Conservation (phyloP, 2,797 vertebrate species). For the Clarias pachynema region DNA sequence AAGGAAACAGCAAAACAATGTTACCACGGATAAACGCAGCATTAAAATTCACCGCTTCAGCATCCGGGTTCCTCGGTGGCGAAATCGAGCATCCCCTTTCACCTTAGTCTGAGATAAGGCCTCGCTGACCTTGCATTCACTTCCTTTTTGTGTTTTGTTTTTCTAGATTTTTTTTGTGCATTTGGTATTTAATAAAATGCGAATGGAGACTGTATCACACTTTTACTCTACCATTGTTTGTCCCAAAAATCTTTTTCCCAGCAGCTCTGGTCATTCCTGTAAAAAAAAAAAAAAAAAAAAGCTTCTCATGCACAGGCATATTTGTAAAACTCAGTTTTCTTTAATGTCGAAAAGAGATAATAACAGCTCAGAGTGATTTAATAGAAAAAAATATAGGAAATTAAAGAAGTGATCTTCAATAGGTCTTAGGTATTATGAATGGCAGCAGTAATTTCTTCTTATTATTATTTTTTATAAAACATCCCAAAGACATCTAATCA, state of each 20-base stretch:
- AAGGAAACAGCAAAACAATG: not conserved
- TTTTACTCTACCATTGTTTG: not conserved
- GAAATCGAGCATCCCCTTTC: not conserved
- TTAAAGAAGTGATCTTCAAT: not conserved
- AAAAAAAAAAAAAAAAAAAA: not conserved
- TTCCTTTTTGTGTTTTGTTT: not conserved
- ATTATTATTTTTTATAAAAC: too few species aligned
- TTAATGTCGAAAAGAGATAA: not conserved
- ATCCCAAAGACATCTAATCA: not conserved
- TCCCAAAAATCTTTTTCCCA: not conserved
- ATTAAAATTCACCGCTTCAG: not conserved
- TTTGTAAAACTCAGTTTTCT: not conserved
- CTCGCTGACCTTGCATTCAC: not conserved
- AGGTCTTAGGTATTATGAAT: not conserved
- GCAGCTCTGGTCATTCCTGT: not conserved
- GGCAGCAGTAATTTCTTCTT: not conserved
- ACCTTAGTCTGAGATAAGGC: not conserved
- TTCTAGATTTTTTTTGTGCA: not conserved
- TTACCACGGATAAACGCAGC: not conserved
- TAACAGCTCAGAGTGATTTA: not conserved
- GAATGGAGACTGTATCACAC: not conserved
- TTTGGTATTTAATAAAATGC: not conserved
- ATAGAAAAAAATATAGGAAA: not conserved
- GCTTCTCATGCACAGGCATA: not conserved
- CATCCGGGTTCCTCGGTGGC: not conserved